Evolutionary conservation across 2,113 vertebrate species (phyloP), one percentile per base, ranked within the genome.

Genomic region (Ophiodon elongatus): DNA sequence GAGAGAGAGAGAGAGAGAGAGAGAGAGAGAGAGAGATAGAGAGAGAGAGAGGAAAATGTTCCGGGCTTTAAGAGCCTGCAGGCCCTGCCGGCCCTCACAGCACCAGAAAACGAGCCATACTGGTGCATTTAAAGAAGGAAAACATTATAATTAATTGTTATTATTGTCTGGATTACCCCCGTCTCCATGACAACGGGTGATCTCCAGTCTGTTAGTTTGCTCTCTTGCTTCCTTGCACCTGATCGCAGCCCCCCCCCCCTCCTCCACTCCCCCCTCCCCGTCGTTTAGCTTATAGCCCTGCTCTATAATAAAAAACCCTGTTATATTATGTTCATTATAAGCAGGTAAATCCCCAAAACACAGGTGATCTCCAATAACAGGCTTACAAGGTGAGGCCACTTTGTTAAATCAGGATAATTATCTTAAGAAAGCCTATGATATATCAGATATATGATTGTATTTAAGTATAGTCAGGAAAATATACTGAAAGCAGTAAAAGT

Each of bases 41-140:
- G 39, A 8, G 39, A 39, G 39, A 39, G 39, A 21, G 19, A 50
- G 15, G 50, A 11, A 76, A 74, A 85, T 45, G 67, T 67, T 76
- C 33, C 83, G 15, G 89, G 87, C 88, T 78, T 70, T 60, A 0
- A n/a, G 76, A 83, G 80, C 57, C 73, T 52, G 80, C 84, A 91
- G 91, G 92, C 84, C 88, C 63, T 17, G 14, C 6, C 75, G 65
- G 87, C 89, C 90, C 89, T 85, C 83, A 9, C 78, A 11, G 1
- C 83, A 23, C 29, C 17, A 52, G 45, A 39, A n/a, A 56, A 71
- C 39, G n/a, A 62, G 47, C 31, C 43, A 0, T 17, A 10, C 60
- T 57, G 87, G 41, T 70, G 54, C 73, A 35, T 33, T 50, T 23
- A 33, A 67, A 25, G 4, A 15, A 25, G 11, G 6, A 5, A 13